phyloP scores from a whole-genome alignment of 2,797 vertebrate species.

The Serranus cabrilla region DNA sequence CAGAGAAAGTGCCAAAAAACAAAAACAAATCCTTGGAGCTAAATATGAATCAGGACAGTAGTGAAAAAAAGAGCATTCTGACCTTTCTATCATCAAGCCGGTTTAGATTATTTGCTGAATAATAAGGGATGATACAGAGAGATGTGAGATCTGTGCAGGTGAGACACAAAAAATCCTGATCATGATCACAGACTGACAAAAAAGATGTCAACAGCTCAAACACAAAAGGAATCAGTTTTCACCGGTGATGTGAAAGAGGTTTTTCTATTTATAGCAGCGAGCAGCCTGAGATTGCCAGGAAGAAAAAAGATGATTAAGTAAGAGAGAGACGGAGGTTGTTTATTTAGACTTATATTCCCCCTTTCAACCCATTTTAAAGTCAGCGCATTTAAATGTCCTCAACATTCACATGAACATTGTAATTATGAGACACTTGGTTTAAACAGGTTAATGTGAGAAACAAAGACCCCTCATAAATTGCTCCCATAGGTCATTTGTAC shows the following conservation, averaged over 20 bases:
- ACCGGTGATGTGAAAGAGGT: constrained; percentile 26
- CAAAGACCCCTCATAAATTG: too few species aligned
- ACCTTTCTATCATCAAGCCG: constrained; percentile 24
- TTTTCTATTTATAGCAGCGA: constrained; percentile 58
- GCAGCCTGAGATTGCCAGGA: constrained; percentile 17
- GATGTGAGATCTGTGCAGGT: constrained; percentile 13
- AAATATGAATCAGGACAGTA: constrained; percentile 7
- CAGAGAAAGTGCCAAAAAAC: not conserved
- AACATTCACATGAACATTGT: not conserved
- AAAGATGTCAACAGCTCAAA: constrained; percentile 32
- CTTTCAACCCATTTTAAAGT: not conserved
- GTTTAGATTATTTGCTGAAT: constrained; percentile 1
- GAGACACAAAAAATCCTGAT: constrained; percentile 7
- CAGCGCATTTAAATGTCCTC: not conserved
- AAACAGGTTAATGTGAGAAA: too few species aligned
- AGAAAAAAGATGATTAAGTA: constrained; percentile 1
- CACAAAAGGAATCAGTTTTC: constrained; percentile 35
- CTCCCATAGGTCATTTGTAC: too few species aligned
- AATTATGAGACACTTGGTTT: not conserved
- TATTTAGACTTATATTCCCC: constrained; percentile 7
- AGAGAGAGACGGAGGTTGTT: constrained; percentile 22
- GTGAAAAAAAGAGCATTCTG: constrained; percentile 4
- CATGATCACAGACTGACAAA: constrained; percentile 8
- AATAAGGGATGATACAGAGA: not conserved
- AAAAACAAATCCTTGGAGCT: not conserved